Percentiles rank a stretch among this genome's conserved stretches.
Evolutionary conservation across 1,140 invertebrate species (phyloP).

Genomic region (Doryteuthis pealeii): DNA sequence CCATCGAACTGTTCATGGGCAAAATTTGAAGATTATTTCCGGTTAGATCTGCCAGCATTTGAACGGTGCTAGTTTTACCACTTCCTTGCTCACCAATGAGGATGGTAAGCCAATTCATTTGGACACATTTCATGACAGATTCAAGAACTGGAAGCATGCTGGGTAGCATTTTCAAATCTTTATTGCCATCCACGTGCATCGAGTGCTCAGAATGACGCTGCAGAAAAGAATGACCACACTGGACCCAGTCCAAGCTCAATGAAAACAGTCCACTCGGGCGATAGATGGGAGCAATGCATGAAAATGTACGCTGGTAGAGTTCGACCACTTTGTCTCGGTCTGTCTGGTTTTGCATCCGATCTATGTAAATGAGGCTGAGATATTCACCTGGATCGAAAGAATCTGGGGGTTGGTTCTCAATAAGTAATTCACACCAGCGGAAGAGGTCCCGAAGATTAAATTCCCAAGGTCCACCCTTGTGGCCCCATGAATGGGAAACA

Average conservation of each 20-base stretch:
- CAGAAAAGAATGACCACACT: constrained; percentile 58
- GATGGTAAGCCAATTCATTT: constrained; percentile 91
- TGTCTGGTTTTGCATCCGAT: constrained; percentile 74
- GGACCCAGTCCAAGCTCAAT: constrained; percentile 40
- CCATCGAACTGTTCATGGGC: constrained; percentile 89
- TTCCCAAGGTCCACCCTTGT: constrained; percentile 85
- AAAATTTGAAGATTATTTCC: constrained; percentile 76
- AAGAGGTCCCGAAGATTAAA: constrained; percentile 95
- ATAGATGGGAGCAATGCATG: neutral
- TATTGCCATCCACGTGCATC: neutral
- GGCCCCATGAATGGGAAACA: constrained; percentile 69
- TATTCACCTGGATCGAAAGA: constrained; percentile 67
- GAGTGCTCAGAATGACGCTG: constrained; percentile 25
- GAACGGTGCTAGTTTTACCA: constrained; percentile 83
- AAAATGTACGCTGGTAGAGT: constrained; percentile 2
- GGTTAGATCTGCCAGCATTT: constrained; percentile 72
- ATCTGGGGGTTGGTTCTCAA: constrained; percentile 43
- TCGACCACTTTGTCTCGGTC: constrained; percentile 67
- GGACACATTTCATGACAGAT: constrained; percentile 77
- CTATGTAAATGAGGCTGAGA: constrained; percentile 77
- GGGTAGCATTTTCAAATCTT: constrained; percentile 42
- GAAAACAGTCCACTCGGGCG: constrained; percentile 30
- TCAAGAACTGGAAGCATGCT: constrained; percentile 65
- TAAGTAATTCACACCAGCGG: constrained; percentile 81
- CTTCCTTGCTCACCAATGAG: constrained; percentile 75